Evolutionary conservation across 1,140 invertebrate genomes (phyloP), one percentile per base, ranked within the genome.

Genomic region (Palaemon carinicauda): DNA sequence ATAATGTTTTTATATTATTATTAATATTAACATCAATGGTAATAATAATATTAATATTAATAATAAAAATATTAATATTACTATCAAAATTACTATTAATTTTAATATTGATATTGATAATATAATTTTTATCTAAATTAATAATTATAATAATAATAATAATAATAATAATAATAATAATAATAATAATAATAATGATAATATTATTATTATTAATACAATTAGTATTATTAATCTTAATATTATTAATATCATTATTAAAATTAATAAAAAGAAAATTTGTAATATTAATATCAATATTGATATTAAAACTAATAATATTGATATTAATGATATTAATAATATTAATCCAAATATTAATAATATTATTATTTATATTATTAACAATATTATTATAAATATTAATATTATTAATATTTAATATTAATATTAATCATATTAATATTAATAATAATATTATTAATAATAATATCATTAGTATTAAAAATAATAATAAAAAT

Each of bases 401-500:
- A 73, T 73, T 73, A 73, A 24, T 73, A 73, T 73, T 73, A 73
- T 73, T 73, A 73, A 24, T 73, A 73, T 73, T 73, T 73, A 73
- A 24, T 73, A 73, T 73, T 73, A 73, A 24, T 73, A 73, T 73
- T 73, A 73, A 24, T 73, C 21, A 24, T 73, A 73, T 73, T 5
- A 73, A 4, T 73, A 73, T 73, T 73, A 73, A 3, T 71, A 27
- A 19, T n/a, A n/a, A 3, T 73, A 73, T 15, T 29, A 73, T 73
- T 5, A 15, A n/a, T n/a, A n/a, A n/a, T n/a, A n/a, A n/a, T n/a
- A n/a, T n/a, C n/a, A n/a, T n/a, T n/a, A n/a, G n/a, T n/a, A n/a
- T n/a, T n/a, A n/a, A n/a, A n/a, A n/a, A n/a, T n/a, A n/a, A n/a
- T n/a, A n/a, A n/a, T n/a, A n/a, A n/a, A n/a, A n/a, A n/a, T n/a